Percentiles rank a stretch among this genome's conserved stretches.
Evolutionary conservation across 2,888 invertebrate genomes (phyloP).

Genomic region (Nyleta sp.): DNA sequence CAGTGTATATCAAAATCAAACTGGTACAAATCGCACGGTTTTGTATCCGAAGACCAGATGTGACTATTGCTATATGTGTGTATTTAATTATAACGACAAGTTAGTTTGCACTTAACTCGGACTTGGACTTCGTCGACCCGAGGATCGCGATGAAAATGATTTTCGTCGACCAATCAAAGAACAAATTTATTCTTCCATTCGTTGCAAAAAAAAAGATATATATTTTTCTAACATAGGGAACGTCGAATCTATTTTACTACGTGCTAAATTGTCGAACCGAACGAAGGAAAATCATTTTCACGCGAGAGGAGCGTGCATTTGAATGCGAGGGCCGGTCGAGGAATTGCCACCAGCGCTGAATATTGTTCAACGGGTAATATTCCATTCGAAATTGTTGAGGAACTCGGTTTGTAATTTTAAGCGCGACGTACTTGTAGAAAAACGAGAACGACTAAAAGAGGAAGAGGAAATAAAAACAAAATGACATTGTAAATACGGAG

Average conservation of each 20-base stretch:
- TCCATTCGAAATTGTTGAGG: slow-evolving; percentile 52
- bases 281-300: slow-evolving; percentile 26
- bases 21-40: slow-evolving; percentile 20
- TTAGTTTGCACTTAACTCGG: not conserved
- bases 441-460: not conserved
- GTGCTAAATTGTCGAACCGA: not conserved
- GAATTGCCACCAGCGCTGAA: slow-evolving; percentile 57
- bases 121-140: no score
- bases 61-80: slow-evolving; percentile 12
- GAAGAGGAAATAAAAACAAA: slow-evolving; percentile 13
- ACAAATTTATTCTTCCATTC: slow-evolving; percentile 3
- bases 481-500: slow-evolving; percentile 55
- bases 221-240: slow-evolving; percentile 23
- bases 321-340: not conserved
- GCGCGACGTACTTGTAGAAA: slow-evolving; percentile 44
- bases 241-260: slow-evolving; percentile 26
- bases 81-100: slow-evolving; percentile 2
- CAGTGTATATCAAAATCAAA: slow-evolving; percentile 4
- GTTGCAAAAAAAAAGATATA: slow-evolving; percentile 5
- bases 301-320: not conserved
- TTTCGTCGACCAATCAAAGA: slow-evolving; percentile 1
- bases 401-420: slow-evolving; percentile 57
- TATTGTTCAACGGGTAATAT: slow-evolving; percentile 54
- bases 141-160: slow-evolving; percentile 16
- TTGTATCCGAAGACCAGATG: slow-evolving; percentile 5